phyloP scores from a whole-genome alignment of 2,888 invertebrate genomes.

The Pimpla rufipes region DNA sequence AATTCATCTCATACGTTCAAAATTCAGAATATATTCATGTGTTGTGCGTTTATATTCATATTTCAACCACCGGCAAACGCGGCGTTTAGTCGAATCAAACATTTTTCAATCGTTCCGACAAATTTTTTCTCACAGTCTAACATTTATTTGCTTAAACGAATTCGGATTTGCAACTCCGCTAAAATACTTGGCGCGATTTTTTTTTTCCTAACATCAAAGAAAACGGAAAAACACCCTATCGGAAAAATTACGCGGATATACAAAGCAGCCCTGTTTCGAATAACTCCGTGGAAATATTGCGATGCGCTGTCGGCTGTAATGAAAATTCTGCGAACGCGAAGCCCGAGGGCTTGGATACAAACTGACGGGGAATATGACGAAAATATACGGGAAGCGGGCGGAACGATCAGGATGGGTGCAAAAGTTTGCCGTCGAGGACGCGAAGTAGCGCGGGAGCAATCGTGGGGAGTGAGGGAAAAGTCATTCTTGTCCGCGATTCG shows the following conservation, averaged over 20 bases:
- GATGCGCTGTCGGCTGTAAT: constrained; percentile 21
- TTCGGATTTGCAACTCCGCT: no score
- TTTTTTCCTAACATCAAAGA: no score
- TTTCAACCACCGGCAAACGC: no score
- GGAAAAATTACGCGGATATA: not conserved
- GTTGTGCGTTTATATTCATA: no score
- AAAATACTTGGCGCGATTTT: no score
- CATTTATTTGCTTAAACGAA: no score
- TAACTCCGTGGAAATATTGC: not conserved
- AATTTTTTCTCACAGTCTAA: no score
- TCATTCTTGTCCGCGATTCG: not conserved
- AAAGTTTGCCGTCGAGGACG: constrained; percentile 14
- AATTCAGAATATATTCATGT: no score
- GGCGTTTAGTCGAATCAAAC: no score
- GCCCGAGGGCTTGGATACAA: not conserved
- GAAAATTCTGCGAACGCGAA: constrained; percentile 8
- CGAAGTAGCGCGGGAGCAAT: not conserved
- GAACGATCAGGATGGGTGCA: not conserved
- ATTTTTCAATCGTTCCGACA: no score
- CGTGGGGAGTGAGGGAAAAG: constrained; percentile 15
- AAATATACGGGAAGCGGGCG: not conserved
- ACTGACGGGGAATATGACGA: constrained; percentile 29
- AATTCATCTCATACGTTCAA: no score
- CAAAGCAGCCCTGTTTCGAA: not conserved
- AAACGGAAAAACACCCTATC: not conserved